Evolutionary conservation across 2,888 invertebrate genomes (phyloP), one percentile per base, ranked within the genome.

Genomic region (Catotricha subobsoleta): DNA sequence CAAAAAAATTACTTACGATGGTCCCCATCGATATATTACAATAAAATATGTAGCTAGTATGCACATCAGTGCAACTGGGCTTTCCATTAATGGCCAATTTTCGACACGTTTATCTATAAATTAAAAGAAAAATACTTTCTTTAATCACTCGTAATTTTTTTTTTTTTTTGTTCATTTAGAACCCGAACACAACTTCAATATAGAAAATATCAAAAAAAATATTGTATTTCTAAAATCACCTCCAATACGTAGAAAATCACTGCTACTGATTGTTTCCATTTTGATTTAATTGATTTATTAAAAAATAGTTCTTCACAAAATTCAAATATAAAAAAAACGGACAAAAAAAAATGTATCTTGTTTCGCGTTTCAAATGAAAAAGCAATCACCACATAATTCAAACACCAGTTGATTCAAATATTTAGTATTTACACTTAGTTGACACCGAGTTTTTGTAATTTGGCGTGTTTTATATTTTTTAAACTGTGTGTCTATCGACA

Each of bases 1-100:
- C n/a, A n/a, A n/a, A n/a, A n/a, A n/a, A n/a, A n/a, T n/a, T n/a
- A 40, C 40, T 33, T 34, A 40, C 40, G 33, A 23, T 6, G 40
- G 40, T n/a, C 40, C 40, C 12, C 21, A n/a, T 28, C 33, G 23
- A 27, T 40, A 40, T 30, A 40, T 34, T 4, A 40, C 15, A 3
- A 27, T 18, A 19, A 40, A 34, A 19, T 40, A 40, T n/a, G 25
- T 27, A 12, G 33, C n/a, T 12, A 40, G n/a, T 27, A 40, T 40
- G 13, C 16, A n/a, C 9, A 27, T 34, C 16, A 40, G 12, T 2
- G 27, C 16, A 8, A 34, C 16, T n/a, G 40, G 40, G 19, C 13
- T 40, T 12, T 25, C 13, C 40, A 40, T 40, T 18, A 40, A 18
- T 9, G 34, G 18, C 40, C 40, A 40, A 34, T 34, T 25, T 16